Evolutionary conservation across 2,797 vertebrate genomes (phyloP).

Genomic region (Hoplostethus mediterraneus): DNA sequence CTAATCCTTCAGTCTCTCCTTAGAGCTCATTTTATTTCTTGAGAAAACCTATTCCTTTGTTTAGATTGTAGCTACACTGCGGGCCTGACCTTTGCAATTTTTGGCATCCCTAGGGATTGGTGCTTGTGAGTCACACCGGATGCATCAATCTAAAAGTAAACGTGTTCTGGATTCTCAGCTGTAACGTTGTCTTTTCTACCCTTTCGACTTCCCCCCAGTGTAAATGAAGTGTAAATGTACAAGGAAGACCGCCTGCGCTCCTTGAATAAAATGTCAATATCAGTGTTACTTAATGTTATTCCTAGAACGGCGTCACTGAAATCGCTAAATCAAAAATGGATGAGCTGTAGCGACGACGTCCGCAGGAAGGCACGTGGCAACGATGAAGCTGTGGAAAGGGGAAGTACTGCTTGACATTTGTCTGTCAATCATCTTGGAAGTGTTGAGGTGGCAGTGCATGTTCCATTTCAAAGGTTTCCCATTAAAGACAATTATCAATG

Average conservation of each 20-base stretch:
- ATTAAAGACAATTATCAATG: neutral
- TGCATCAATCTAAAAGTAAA: no score
- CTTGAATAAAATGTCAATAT: slow-evolving; percentile 36
- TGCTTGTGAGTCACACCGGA: no score
- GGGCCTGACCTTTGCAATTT: no score
- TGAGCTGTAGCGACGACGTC: slow-evolving; percentile 12
- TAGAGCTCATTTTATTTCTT: no score
- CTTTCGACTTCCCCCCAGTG: neutral
- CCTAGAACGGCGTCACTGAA: neutral
- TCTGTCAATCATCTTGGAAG: neutral
- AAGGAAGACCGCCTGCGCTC: neutral
- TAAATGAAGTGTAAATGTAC: neutral
- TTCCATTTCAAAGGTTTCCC: neutral
- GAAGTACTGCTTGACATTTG: slow-evolving; percentile 17
- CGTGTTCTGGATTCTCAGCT: no score
- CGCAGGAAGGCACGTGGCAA: neutral
- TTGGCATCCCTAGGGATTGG: no score
- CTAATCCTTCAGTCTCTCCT: no score
- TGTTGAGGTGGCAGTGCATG: neutral
- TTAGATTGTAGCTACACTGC: no score
- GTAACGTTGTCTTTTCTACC: no score
- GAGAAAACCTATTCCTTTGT: no score
- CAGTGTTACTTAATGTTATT: slow-evolving; percentile 14
- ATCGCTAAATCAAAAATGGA: slow-evolving; percentile 30
- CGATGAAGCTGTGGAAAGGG: slow-evolving; percentile 10